A percentile compares a stretch with the other conserved stretches of the same genome.
Evolutionary conservation across 2,113 vertebrate genomes (phyloP).

Genomic region (Cercopithecus mona): DNA sequence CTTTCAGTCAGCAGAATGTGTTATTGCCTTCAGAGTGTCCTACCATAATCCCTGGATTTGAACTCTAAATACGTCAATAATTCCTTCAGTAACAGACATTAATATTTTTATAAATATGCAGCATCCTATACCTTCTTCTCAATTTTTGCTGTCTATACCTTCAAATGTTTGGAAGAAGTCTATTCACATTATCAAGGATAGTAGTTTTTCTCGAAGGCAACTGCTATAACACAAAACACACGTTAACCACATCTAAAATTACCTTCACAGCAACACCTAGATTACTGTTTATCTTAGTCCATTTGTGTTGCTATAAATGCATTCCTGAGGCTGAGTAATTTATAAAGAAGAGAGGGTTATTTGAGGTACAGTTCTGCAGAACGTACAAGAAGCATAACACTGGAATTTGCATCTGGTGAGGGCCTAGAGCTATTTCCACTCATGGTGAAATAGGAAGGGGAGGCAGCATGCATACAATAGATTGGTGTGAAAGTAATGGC

Average conservation of each 20-base stretch:
- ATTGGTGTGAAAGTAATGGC: too few species aligned
- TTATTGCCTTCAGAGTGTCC: background rate
- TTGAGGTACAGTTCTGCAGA: background rate
- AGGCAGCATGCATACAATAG: background rate
- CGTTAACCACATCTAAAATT: background rate
- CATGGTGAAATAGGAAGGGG: background rate
- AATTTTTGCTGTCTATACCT: background rate
- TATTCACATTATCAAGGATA: background rate
- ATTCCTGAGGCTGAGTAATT: background rate
- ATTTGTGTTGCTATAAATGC: background rate
- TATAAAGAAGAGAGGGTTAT: background rate
- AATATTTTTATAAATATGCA: background rate
- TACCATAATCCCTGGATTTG: background rate
- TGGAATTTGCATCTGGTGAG: background rate
- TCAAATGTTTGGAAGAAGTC: background rate
- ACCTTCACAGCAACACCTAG: background rate
- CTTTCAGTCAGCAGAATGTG: background rate
- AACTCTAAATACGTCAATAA: background rate
- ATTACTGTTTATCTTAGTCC: background rate
- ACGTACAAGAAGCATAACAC: background rate
- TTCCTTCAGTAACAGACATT: background rate
- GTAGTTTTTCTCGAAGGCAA: background rate
- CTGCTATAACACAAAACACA: background rate
- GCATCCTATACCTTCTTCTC: background rate
- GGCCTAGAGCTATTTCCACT: background rate